These are phyloP conservation scores for Apamea anceps DNA, from an alignment of 2,888 invertebrate species.

Conservation along the genomic window DNA sequence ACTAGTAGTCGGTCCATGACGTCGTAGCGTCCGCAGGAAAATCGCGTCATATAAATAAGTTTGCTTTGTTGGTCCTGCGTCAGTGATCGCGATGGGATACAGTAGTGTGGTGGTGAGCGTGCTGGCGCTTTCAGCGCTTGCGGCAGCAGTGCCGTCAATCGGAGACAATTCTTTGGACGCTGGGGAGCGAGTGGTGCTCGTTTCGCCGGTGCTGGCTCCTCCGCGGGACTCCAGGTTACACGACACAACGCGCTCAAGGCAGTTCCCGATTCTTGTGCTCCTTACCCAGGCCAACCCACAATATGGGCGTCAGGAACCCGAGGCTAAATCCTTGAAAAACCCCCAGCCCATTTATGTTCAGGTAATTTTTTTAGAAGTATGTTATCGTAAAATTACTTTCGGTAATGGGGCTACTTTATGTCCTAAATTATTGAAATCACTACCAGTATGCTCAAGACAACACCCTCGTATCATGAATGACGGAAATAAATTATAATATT, in stretches of 20 bases:
- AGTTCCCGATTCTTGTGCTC: conserved; percentile 85
- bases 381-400: neutral
- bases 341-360: conserved; percentile 84
- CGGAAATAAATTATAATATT: neutral
- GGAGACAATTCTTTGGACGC: conserved; percentile 82
- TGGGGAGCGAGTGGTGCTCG: conserved; percentile 81
- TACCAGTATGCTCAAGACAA: neutral
- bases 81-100: conserved; percentile 87
- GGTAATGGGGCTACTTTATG: no score
- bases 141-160: conserved; percentile 77
- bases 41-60: conserved; percentile 86
- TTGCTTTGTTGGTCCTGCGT: conserved; percentile 80
- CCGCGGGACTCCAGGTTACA: conserved; percentile 82
- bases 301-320: conserved; percentile 73
- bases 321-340: conserved; percentile 81
- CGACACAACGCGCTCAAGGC: conserved; percentile 81
- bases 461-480: neutral
- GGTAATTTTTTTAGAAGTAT: conserved; percentile 73
- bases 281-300: conserved; percentile 76
- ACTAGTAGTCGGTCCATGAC: conserved; percentile 74
- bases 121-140: conserved; percentile 77
- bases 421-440: neutral
- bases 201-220: conserved; percentile 86
- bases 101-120: conserved; percentile 79
- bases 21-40: conserved; percentile 79